phyloP scores from a whole-genome alignment of 2,888 invertebrate genomes.

The Reticulitermes lucifugus region DNA sequence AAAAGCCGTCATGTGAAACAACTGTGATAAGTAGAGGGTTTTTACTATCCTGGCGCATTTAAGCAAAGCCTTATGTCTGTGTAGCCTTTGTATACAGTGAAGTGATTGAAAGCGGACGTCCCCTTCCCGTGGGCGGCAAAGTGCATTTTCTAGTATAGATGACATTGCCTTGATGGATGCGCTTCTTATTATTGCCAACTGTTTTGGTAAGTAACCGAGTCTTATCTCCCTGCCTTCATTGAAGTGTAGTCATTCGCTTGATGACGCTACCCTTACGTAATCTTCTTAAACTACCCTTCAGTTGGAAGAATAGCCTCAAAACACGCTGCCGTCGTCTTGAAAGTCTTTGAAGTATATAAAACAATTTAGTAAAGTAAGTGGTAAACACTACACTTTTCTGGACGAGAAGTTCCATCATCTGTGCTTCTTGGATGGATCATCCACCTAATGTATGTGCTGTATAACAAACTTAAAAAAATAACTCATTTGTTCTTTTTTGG shows the following conservation, averaged over 20 bases:
- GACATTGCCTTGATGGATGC: slow-evolving; percentile 45
- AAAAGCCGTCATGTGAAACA: neutral
- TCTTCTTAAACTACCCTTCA: neutral
- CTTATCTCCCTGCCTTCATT: neutral
- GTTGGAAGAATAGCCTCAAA: neutral
- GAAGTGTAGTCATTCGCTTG: neutral
- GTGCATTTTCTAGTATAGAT: slow-evolving; percentile 45
- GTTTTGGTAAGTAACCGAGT: slow-evolving; percentile 17
- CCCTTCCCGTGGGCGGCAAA: neutral
- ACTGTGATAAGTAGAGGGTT: neutral
- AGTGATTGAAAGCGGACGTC: slow-evolving; percentile 16
- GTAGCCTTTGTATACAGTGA: neutral
- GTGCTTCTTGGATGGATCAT: no score
- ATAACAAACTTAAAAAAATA: no score
- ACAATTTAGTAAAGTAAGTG: no score
- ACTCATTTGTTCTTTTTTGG: no score
- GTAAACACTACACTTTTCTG: no score
- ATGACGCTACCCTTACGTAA: neutral
- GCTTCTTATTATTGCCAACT: slow-evolving; percentile 11
- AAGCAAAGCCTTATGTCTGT: neutral
- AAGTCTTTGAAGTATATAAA: no score
- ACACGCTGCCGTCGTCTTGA: no score
- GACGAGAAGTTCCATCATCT: no score
- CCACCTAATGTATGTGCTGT: no score
- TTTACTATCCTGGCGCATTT: neutral